phyloP scores from a whole-genome alignment of 2,113 vertebrate genomes.

The Otis tarda region DNA sequence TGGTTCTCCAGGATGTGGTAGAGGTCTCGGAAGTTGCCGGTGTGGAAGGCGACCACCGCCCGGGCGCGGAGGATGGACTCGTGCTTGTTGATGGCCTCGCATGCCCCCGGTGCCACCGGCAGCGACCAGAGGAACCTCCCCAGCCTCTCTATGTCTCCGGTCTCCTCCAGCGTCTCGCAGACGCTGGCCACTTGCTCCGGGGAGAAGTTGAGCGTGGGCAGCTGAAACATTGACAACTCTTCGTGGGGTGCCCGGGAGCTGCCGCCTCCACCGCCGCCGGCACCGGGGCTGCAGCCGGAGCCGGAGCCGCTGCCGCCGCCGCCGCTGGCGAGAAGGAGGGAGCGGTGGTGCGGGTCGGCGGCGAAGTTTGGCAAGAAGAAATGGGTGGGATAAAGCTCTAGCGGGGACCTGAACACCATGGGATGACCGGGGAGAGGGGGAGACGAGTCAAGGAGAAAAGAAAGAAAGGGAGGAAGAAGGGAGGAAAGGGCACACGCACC shows the following conservation, averaged over 20 bases:
- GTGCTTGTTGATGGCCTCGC: constrained; percentile 99
- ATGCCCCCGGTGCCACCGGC: constrained; percentile 97
- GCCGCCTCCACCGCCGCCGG: constrained; percentile 82
- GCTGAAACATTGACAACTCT: constrained; percentile 99
- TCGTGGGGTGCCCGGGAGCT: constrained; percentile 89
- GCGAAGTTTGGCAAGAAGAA: constrained; percentile 99
- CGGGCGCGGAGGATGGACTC: constrained; percentile 98
- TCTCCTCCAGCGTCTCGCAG: constrained; percentile 99
- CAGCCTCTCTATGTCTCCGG: constrained; percentile 98
- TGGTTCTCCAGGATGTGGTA: constrained; percentile 99
- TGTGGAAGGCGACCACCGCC: constrained; percentile 98
- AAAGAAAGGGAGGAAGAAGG: constrained; percentile 73
- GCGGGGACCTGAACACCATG: constrained; percentile 99
- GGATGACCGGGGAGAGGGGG: constrained; percentile 92
- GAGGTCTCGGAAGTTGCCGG: constrained; percentile 98
- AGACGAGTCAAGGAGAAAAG: constrained; percentile 72
- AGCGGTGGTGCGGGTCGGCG: constrained; percentile 87
- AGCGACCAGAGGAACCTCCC: constrained; percentile 99
- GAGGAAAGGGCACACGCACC: constrained; percentile 76
- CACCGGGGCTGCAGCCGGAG: constrained; percentile 80
- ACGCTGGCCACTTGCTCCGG: constrained; percentile 99
- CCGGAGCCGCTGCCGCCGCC: constrained; percentile 78
- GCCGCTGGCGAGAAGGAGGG: constrained; percentile 92
- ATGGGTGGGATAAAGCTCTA: constrained; percentile 99
- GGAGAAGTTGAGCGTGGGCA: constrained; percentile 99